Base-by-base conservation (phyloP, 2,113 vertebrate genomes). In the Chloropsis cyanopogon region DNA sequence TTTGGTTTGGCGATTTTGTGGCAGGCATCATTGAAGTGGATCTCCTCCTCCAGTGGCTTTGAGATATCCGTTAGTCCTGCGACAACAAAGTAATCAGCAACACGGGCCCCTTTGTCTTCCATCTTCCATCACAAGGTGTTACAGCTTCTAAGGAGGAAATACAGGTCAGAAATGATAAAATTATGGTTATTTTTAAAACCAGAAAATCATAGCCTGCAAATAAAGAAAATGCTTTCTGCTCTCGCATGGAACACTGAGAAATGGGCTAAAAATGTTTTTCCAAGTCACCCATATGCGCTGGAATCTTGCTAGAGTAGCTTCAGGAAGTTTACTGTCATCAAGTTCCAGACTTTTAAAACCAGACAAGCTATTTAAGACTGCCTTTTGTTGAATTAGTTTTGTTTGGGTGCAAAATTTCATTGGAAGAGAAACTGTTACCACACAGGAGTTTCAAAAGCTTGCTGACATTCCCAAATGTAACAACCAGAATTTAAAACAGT, bases 31-130 rank as follows among this genome's bases (percentile, higher is more conserved):
- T 99, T 98, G 95, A 99, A 99, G 94, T 99, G 98, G 94, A 99
- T 98, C 95, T 99, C 99, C 88, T 99, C 99, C 95, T 99, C 99
- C 33, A 99, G 98, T 44, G 99, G 99, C 94, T 99, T 99, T 78
- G 99, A 98, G 47, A 97, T 98, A 90, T 99, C 98, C 4, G 99
- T 99, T 82, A 99, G 98, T 93, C 99, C 99, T 7, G 99, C 99
- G 92, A 99, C 98, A 95, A 99, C 99, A 91, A 99, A 99, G 98
- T 99, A 99, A 98, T 99, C 99, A 46, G 99, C 99, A 95, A 99
- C 99, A 97, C 99, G 99, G 92, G 98, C 99, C 57, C 99, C 98
- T 98, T 99, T 99, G 98, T 99, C 99, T 98, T 99, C 99, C 98
- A 99, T 99, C 97, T 98, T 98, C 98, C 98, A 99, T 99, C 97